These are phyloP conservation scores for Atta cephalotes DNA, from an alignment of 1,140 invertebrate species.

Conservation along the genomic window DNA sequence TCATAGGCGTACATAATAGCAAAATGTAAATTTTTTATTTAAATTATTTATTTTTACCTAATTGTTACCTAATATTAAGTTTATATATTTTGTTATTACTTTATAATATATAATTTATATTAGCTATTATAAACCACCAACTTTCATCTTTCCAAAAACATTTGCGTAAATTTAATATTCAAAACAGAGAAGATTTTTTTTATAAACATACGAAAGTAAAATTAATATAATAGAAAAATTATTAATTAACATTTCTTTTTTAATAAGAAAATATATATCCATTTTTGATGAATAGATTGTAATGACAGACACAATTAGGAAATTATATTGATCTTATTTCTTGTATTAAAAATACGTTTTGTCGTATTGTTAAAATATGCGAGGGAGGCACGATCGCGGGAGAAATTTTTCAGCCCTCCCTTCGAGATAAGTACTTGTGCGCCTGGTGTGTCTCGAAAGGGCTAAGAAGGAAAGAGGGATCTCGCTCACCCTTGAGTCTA, in stretches of 20 bases:
- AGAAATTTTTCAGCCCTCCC: conserved; percentile 72
- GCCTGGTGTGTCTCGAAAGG: conserved; percentile 69
- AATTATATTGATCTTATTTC: conserved; percentile 27
- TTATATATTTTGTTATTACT: background rate
- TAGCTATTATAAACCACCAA: conserved; percentile 5
- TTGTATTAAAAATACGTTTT: conserved; percentile 41
- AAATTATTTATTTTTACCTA: background rate
- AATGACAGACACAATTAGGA: background rate
- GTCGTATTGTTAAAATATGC: conserved; percentile 53
- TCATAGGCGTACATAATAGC: background rate
- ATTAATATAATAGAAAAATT: background rate
- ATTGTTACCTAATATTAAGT: background rate
- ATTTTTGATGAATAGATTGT: background rate
- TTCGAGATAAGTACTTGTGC: conserved; percentile 62
- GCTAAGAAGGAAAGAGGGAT: conserved; percentile 74
- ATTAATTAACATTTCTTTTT: background rate
- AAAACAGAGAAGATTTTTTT: background rate
- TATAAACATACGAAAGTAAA: background rate
- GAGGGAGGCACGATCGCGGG: conserved; percentile 62
- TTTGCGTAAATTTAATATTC: background rate
- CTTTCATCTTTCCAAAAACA: background rate
- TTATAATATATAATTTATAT: background rate
- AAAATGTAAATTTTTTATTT: conserved; percentile 12
- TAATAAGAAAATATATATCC: background rate
- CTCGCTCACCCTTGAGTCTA: conserved; percentile 74